Evolutionary conservation across 1,140 invertebrate species (phyloP), one percentile per base, ranked within the genome.

Genomic region (Solen grandis): DNA sequence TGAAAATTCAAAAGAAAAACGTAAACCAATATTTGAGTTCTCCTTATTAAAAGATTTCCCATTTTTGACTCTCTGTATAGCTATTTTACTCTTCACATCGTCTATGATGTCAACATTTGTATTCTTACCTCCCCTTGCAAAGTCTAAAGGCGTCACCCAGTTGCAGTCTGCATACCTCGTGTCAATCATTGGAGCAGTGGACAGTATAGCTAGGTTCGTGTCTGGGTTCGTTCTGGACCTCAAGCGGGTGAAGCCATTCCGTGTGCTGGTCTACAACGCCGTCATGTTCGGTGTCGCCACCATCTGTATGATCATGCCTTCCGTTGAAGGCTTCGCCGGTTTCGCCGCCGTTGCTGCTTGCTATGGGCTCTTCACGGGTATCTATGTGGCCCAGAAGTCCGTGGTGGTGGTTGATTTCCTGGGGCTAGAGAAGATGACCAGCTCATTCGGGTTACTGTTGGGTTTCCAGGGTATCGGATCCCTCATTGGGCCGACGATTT

Each of bases 381-480:
- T 75, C 35, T 94, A 93, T 74, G 96, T 97, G 13, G 97, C 98
- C 0, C 93, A 99, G 33, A 95, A 98, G 80, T 98, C 98, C 0
- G 96, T 99, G 52, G 94, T 99, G 35, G 85, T 94, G n/a, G 98
- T 99, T 5, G 98, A 99, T 86, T 94, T 99, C 35, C 93, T 99
- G 68, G 98, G 98, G 0, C 91, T 98, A 76, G 96, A 98, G 86
- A 96, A 96, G 86, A 91, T 98, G 22, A 97, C 97, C 0, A 98
- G 97, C 91, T 97, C 97, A 14, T 99, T 99, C 90, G 98, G 98
- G 27, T 93, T 99, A 22, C 94, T 98, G 55, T 94, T 98, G 77
- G 93, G 98, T 38, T 98, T 99, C 92, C 97, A 98, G 95, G 97
- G 97, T 31, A 90, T 97, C 59, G 97, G 97, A 1, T 96, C 97